A percentile compares a stretch with the other conserved stretches of the same genome.
These are phyloP conservation scores for Anniella stebbinsi DNA, from an alignment of 2,797 vertebrate species.

Conservation along the genomic window DNA sequence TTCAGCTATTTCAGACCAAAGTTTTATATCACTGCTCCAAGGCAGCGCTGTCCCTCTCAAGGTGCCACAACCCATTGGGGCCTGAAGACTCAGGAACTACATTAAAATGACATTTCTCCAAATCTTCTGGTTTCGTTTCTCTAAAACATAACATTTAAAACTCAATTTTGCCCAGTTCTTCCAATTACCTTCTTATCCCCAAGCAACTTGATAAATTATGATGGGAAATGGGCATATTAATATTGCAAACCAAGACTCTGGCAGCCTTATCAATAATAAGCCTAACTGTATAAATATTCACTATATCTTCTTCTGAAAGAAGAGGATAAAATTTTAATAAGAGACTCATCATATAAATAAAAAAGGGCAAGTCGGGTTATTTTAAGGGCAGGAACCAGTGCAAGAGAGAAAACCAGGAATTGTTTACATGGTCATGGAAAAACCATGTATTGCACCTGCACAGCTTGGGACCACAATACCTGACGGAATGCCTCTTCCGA, in stretches of 20 bases:
- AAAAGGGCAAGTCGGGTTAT: not conserved
- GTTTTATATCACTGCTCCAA: not conserved
- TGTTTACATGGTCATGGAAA: not conserved
- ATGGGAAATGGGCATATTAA: constrained; percentile 23
- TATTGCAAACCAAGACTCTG: not conserved
- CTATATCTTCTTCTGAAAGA: not conserved
- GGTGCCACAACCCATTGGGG: too few species aligned
- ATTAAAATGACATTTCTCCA: constrained; percentile 1
- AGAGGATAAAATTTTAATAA: constrained; percentile 1
- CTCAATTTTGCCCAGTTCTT: not conserved
- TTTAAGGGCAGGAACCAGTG: not conserved
- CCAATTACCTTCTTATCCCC: not conserved
- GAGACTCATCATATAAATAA: not conserved
- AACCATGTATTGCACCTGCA: too few species aligned
- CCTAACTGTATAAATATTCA: constrained; percentile 10
- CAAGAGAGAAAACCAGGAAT: not conserved
- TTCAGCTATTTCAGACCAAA: not conserved
- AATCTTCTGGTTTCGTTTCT: not conserved
- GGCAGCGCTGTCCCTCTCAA: too few species aligned
- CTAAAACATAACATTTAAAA: not conserved
- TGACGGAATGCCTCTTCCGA: too few species aligned
- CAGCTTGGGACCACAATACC: too few species aligned
- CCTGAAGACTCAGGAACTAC: not conserved
- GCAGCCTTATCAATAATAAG: constrained; percentile 12
- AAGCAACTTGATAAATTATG: constrained; percentile 15